Base-by-base conservation (phyloP, 30 jellyfish, hydroid and myxozoan genomes). In the Aurelia aurita region DNA sequence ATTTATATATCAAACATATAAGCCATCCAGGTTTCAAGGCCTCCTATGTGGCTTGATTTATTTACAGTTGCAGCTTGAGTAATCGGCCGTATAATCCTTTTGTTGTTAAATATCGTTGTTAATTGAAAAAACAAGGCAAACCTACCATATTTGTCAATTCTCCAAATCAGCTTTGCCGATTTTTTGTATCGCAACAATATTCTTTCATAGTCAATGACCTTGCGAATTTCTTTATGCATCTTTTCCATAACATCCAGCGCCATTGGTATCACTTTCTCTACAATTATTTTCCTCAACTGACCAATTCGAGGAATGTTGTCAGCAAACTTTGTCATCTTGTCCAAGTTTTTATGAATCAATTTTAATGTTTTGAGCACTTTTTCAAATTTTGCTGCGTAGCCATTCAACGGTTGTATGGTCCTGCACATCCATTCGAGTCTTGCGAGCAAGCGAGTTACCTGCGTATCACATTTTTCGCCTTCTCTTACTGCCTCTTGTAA, bases 271-370 rank as follows among this genome's bases (percentile, higher is more conserved):
- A 63, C 75, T 10, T 63, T 63, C 4, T 63, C 75, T 22, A 63
- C 75, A 21, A 63, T 63, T 4, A 63, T 25, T 10, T 63, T 63
- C 75, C 75, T 63, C 1, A 63, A 43, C 39, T 63, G 34, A 1
- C 75, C 75, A 63, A 63, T 63, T 10, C 39, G 29, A 20, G 75
- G 75, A 19, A 63, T 63, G 44, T 63, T 63, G 44, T 63, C 75
- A 63, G 75, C 75, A 63, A 63, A 63, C 44, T 63, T 63, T 25
- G 75, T 63, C 34, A 63, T 20, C n/a, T 63, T 63, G 44, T 63
- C 75, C 34, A 63, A 25, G 44, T 25, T 63, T 63, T 63, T 63
- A 8, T 63, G 75, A 63, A 63, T 16, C 34, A 25, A 5, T 25
- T 63, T 63, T 9, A 63, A 51, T 11, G 21, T 4, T 25, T 25